phyloP scores from a whole-genome alignment of 2,113 vertebrate species.

The Vulpes ferrilata region DNA sequence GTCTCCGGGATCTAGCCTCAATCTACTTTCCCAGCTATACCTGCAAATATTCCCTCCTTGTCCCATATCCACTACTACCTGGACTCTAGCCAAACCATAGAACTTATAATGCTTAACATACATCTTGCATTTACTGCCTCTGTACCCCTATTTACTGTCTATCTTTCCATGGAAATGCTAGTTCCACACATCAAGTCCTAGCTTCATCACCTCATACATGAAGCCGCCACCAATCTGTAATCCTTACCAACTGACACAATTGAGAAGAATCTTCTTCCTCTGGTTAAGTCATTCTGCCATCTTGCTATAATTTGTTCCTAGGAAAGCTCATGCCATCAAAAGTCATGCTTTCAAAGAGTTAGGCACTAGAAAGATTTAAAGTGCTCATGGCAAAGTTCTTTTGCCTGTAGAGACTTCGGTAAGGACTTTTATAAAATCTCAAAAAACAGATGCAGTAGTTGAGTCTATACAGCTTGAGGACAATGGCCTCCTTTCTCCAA shows the following conservation, averaged over 20 bases:
- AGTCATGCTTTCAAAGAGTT: neutral
- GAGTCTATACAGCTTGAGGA: neutral
- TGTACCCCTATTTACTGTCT: neutral
- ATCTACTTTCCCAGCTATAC: neutral
- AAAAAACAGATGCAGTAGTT: neutral
- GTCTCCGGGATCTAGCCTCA: neutral
- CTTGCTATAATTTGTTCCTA: neutral
- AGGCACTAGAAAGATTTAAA: neutral
- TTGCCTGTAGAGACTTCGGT: neutral
- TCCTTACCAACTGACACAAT: neutral
- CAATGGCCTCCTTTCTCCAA: neutral
- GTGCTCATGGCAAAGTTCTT: neutral
- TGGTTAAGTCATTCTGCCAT: neutral
- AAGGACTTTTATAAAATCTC: neutral
- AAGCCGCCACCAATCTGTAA: neutral
- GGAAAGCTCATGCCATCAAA: neutral
- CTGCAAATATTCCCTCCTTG: neutral
- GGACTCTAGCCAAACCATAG: neutral
- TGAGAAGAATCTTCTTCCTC: neutral
- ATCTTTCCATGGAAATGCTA: neutral
- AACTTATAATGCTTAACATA: accelerated
- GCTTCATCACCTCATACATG: neutral
- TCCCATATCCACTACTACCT: too few relatives aligned
- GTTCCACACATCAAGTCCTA: neutral
- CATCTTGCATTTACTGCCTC: neutral